Evolutionary conservation across 1,140 invertebrate species (phyloP), one percentile per base, ranked within the genome.

Genomic region (Lucilia sericata): DNA sequence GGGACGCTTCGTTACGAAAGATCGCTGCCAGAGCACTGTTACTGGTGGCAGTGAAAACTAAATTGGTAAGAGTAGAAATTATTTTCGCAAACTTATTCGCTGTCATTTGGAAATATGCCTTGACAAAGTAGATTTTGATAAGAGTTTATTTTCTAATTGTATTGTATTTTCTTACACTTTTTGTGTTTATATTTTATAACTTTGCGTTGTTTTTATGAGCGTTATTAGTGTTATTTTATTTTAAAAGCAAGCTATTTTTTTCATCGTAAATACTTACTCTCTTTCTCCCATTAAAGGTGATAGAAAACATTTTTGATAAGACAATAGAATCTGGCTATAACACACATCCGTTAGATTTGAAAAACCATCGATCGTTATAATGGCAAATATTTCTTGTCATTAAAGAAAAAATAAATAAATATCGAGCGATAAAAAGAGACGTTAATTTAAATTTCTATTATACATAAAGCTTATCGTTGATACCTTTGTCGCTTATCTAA

Each of bases 61-160:
- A 70, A 70, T 70, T 70, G 65, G 19, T 70, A 70, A 70, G 65
- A 70, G 10, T 70, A 70, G n/a, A 70, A 70, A 10, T 70, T 60
- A 14, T 60, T 70, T 70, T 70, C 65, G 19, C 65, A 70, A 70
- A 70, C 5, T 25, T 25, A 70, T 70, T 70, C 19, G 19, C 51
- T 21, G 65, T 10, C 65, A 70, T 70, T 21, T 19, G 9, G 19
- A 70, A 70, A 25, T 70, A 70, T 70, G n/a, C 19, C 65, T 70
- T 70, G n/a, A 70, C 76, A 51, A 80, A 80, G 76, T 49, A 25
- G 7, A 80, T 19, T 80, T 80, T 80, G 76, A 80, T 80, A 80
- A 80, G 76, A 80, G 13, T 80, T 80, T 80, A 80, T 47, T 80
- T 80, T 80, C 19, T 80, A 80, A 80, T 80, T 80, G 76, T 80